Evolutionary conservation across 2,113 vertebrate species (phyloP), one percentile per base, ranked within the genome.

Genomic region (Gnathochromis pfefferi): DNA sequence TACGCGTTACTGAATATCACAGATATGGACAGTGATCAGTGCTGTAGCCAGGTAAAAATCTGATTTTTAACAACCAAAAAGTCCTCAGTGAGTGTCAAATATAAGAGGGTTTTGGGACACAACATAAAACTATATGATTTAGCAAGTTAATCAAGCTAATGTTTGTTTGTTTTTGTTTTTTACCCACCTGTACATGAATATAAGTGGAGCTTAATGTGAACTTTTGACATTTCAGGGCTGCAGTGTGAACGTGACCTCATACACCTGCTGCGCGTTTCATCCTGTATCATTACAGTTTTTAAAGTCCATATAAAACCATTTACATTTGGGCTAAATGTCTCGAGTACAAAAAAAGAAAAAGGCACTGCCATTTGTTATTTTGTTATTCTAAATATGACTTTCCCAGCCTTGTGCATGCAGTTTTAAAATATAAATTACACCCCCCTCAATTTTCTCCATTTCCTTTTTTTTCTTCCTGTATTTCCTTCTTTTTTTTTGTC

Each of bases 311-410:
- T 94, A 96, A 96, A 97, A 97, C 95, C 95, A 96, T 94, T 97
- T 97, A 96, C 92, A 93, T 89, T 85, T 94, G 89, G 93, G 94
- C 92, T 95, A 95, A 96, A 93, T 96, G 95, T 96, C 95, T 96
- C 11, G 95, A 95, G 94, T 97, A 98, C 94, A 97, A 97, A 97
- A 96, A 96, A 96, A 85, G 97, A 97, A 97, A 96, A 96, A 99
- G 98, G 98, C 98, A 99, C 98, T 98, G 98, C 98, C 97, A 95
- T 97, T 97, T 95, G 95, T 97, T 98, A 96, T 97, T 97, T 97
- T 95, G 95, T 97, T 98, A 96, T 97, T 97, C 96, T 97, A 95
- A 95, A 96, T 96, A 96, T 21, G 95, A 97, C 97, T 95, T 90
- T 97, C 96, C 95, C 97, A 97, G 97, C 97, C 96, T 97, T 93